phyloP scores from a whole-genome alignment of 2,113 vertebrate genomes.

The Agelaius phoeniceus region DNA sequence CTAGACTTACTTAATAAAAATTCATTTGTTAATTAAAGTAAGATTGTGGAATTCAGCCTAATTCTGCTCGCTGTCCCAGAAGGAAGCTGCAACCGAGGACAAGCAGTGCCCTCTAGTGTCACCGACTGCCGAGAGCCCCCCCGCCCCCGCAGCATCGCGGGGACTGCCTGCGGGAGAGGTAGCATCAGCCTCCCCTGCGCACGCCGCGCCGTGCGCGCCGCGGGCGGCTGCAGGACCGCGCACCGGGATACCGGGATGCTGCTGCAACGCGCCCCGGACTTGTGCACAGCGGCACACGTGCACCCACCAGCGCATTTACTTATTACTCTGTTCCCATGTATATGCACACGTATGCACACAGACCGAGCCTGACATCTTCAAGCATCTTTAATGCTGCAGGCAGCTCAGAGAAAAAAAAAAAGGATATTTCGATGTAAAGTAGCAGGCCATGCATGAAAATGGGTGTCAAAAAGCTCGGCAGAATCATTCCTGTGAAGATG shows the following conservation, averaged over 20 bases:
- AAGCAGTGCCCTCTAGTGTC: slow-evolving; percentile 99
- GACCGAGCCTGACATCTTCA: slow-evolving; percentile 52
- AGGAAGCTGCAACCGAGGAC: slow-evolving; percentile 85
- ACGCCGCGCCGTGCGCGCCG: too few species aligned
- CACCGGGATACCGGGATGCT: background rate
- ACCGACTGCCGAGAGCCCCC: slow-evolving; percentile 73
- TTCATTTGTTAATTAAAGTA: slow-evolving; percentile 76
- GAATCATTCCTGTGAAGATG: slow-evolving; percentile 73
- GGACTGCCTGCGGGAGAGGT: background rate
- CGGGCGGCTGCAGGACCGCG: background rate
- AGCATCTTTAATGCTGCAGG: slow-evolving; percentile 76
- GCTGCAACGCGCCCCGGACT: background rate
- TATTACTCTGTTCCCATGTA: fast-evolving
- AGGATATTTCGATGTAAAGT: slow-evolving; percentile 15
- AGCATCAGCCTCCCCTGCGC: background rate
- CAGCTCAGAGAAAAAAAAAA: background rate
- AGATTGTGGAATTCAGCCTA: slow-evolving; percentile 79
- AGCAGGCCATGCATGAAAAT: slow-evolving; percentile 78
- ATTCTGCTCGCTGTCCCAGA: slow-evolving; percentile 66
- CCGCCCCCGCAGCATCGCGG: background rate
- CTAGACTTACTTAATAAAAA: slow-evolving; percentile 55
- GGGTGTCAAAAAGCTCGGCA: slow-evolving; percentile 71
- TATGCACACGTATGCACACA: fast-evolving
- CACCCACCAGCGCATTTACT: fast-evolving
- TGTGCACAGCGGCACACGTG: fast-evolving